These are phyloP conservation scores for Procambarus virginalis DNA, from an alignment of 1,140 invertebrate species.

Conservation along the genomic window DNA sequence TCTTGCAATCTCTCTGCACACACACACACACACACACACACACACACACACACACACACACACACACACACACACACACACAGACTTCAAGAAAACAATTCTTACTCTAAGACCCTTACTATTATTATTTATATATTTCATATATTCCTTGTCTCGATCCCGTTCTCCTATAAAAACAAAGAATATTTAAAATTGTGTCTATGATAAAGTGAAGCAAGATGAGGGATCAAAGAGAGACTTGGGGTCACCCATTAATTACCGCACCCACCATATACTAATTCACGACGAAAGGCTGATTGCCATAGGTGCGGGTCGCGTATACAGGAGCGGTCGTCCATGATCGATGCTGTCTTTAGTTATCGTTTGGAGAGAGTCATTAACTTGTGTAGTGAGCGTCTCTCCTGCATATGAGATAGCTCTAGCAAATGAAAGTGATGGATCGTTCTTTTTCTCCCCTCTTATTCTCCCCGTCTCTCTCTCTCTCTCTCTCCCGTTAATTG, in stretches of 20 bases:
- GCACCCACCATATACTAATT: neutral
- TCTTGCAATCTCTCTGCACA: too few species aligned
- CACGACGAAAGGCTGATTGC: neutral
- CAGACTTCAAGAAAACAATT: too few species aligned
- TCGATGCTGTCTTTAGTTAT: constrained; percentile 30
- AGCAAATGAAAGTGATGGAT: constrained; percentile 42
- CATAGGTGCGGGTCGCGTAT: neutral
- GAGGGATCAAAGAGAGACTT: neutral
- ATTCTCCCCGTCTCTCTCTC: neutral
- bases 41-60: too few species aligned
- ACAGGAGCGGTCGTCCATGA: neutral
- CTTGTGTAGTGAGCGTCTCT: neutral
- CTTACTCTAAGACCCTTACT: too few species aligned
- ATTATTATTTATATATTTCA: too few species aligned
- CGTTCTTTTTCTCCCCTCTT: constrained; percentile 9
- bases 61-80: too few species aligned
- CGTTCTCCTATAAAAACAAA: too few species aligned
- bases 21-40: too few species aligned
- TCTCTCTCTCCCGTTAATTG: neutral
- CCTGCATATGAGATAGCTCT: constrained; percentile 35
- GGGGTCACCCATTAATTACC: neutral
- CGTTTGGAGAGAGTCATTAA: constrained; percentile 13
- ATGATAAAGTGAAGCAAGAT: neutral
- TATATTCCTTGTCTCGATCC: too few species aligned
- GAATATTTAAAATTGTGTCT: too few species aligned